These are phyloP conservation scores for Cephalopterus ornatus DNA, from an alignment of 2,113 vertebrate genomes.

Conservation along the genomic window DNA sequence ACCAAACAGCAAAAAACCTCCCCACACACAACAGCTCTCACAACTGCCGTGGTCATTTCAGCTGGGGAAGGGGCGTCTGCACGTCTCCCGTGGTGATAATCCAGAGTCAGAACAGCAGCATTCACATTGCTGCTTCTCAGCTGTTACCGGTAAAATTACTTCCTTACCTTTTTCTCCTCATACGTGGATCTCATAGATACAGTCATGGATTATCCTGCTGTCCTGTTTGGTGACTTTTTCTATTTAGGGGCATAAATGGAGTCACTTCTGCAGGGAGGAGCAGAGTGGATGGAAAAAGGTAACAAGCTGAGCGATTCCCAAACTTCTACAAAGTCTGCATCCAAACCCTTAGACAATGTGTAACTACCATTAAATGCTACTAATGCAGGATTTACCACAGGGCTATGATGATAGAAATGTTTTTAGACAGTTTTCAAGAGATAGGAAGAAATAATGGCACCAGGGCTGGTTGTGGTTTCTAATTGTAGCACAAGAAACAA, in stretches of 20 bases:
- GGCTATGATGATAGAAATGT: background rate
- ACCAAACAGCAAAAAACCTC: background rate
- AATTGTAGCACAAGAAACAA: background rate
- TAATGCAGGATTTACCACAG: background rate
- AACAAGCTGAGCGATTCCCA: background rate
- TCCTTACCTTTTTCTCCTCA: background rate
- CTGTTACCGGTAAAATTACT: background rate
- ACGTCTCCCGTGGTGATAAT: background rate
- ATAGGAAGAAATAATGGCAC: background rate
- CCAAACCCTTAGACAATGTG: background rate
- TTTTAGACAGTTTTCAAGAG: background rate
- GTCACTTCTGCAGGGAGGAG: background rate
- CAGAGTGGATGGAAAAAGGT: background rate
- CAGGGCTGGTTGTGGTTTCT: background rate
- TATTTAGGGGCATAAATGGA: background rate
- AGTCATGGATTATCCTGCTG: background rate
- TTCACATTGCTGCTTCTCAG: background rate
- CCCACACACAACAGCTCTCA: background rate
- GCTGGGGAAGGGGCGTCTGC: background rate
- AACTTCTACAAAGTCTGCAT: background rate
- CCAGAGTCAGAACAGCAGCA: background rate
- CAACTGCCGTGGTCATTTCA: background rate
- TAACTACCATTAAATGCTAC: background rate
- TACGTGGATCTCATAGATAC: fast-evolving
- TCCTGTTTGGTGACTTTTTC: background rate